Evolutionary conservation across 1,140 invertebrate species (phyloP), one percentile per base, ranked within the genome.

Genomic region (Gryon sp.): DNA sequence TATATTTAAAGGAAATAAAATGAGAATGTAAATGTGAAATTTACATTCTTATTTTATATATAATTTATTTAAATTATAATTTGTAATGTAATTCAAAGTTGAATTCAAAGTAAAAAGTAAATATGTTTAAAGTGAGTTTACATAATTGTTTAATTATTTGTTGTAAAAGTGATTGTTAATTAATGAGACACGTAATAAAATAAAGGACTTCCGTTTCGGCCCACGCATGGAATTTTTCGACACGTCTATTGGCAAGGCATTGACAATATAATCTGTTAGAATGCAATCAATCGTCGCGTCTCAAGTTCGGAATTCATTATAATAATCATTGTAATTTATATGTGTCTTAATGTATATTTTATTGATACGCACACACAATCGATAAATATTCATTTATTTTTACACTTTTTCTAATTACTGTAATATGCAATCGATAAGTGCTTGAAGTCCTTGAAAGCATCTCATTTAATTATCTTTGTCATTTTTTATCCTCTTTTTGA

Each of bases 301-400:
- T 69, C 24, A 50, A 48, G 32, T 32, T 69, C 26, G 63, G 40
- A 15, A 69, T 69, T 40, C 22, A 50, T 69, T 69, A 50, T 7
- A 41, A 59, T 57, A 50, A 59, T 48, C 41, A 59, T 41, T 41
- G 32, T 52, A 24, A 69, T 40, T 57, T 41, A 32, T 50, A 32
- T 41, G 34, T 50, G 24, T 59, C 32, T 32, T 19, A 48, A 20
- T 57, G 32, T n/a, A 32, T 18, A 41, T n/a, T 46, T 36, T 24
- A 59, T 50, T 40, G 57, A 22, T 66, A 18, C 15, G 14, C 46
- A 36, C 3, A 9, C 46, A 48, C 26, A 7, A 34, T 32, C 15
- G 22, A 69, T 69, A 69, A 59, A 69, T 69, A 69, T 69, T 48
- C 52, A 69, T 69, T 40, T 2, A 69, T 69, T 40, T 2, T 28